phyloP scores from a whole-genome alignment of 2,888 invertebrate species.

The Drosophila nigritarsus region DNA sequence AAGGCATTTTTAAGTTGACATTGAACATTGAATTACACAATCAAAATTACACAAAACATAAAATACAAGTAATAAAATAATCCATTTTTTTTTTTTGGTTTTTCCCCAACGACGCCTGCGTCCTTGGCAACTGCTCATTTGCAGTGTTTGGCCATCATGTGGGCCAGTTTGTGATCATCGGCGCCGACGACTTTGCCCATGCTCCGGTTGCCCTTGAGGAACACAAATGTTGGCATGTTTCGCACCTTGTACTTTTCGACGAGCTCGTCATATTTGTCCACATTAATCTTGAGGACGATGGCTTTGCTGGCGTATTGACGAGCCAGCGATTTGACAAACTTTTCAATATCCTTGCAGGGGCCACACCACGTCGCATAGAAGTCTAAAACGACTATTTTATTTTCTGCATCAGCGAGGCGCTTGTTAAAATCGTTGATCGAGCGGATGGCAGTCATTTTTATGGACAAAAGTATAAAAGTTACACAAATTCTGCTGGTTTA shows the following conservation, averaged over 20 bases:
- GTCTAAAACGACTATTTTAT: slow-evolving; percentile 60
- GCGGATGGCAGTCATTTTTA: slow-evolving; percentile 52
- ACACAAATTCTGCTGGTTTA: neutral
- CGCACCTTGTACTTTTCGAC: slow-evolving; percentile 52
- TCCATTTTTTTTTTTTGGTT: neutral
- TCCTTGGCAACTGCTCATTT: slow-evolving; percentile 29
- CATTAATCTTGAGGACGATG: slow-evolving; percentile 57
- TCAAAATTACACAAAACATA: slow-evolving; percentile 8
- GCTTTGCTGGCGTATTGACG: slow-evolving; percentile 52
- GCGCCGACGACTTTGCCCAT: slow-evolving; percentile 67
- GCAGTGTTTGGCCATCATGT: slow-evolving; percentile 63
- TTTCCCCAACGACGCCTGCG: slow-evolving; percentile 24
- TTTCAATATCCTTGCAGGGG: slow-evolving; percentile 65
- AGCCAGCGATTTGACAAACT: slow-evolving; percentile 51
- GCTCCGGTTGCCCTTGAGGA: slow-evolving; percentile 58
- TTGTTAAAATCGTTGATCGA: slow-evolving; percentile 57
- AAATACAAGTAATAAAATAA: neutral
- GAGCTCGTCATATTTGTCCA: slow-evolving; percentile 61
- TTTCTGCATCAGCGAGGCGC: slow-evolving; percentile 56
- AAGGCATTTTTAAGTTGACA: neutral
- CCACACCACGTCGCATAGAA: slow-evolving; percentile 71
- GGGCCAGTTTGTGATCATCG: slow-evolving; percentile 60
- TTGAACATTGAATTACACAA: neutral
- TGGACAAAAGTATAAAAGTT: neutral
- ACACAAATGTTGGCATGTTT: slow-evolving; percentile 74